These are phyloP conservation scores for Horisme vitalbata DNA, from an alignment of 2,888 invertebrate genomes.

Conservation along the genomic window DNA sequence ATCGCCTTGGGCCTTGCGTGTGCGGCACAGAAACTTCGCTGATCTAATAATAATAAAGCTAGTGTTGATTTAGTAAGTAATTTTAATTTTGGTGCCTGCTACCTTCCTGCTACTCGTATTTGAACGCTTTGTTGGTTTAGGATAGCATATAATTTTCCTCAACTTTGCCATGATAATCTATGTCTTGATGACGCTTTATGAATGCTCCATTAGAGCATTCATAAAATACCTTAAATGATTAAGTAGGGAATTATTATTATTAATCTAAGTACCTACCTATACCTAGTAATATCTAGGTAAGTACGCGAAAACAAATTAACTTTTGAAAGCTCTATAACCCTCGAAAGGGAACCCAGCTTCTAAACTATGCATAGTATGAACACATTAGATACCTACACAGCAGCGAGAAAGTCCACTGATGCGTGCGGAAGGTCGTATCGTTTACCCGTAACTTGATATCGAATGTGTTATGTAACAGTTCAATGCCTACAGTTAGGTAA, in stretches of 20 bases:
- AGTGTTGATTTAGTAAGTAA: constrained; percentile 10
- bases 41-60: constrained; percentile 31
- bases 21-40: constrained; percentile 38
- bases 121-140: constrained; percentile 10
- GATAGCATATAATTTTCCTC: constrained; percentile 7
- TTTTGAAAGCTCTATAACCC: no score
- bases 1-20: constrained; percentile 47
- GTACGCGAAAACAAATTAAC: no score
- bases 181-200: neutral
- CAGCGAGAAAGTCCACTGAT: constrained; percentile 60
- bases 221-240: neutral
- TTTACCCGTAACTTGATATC: constrained; percentile 70
- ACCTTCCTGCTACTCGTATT: constrained; percentile 5
- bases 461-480: constrained; percentile 66
- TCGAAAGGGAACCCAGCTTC: neutral
- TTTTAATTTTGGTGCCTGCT: no score
- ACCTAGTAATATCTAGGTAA: no score
- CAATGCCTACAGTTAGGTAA: constrained; percentile 47
- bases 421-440: constrained; percentile 72
- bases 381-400: constrained; percentile 27
- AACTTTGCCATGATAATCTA: neutral
- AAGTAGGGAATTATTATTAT: no score
- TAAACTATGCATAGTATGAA: constrained; percentile 17
- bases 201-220: neutral
- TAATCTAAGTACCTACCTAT: neutral